Conservation (phyloP, 2,888 invertebrate genomes). For the Ecdyonurus torrentis region DNA sequence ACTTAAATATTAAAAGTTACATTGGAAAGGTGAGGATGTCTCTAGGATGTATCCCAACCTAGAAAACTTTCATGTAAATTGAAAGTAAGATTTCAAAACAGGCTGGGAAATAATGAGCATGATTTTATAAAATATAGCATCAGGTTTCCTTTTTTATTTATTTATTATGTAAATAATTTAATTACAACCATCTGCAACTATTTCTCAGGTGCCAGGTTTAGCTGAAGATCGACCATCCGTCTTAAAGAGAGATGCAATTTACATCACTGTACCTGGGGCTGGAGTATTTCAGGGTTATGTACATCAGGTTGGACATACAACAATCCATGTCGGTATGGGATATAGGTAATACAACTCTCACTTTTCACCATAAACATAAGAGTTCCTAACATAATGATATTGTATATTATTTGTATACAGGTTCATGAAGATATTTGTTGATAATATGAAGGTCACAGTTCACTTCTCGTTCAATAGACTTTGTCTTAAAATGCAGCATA, state of each 20-base stretch:
- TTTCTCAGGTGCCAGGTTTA: slow-evolving; percentile 7
- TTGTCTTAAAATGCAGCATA: slow-evolving; percentile 3
- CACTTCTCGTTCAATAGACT: background rate
- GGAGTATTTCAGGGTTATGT: slow-evolving; percentile 1
- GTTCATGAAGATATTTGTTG: background rate
- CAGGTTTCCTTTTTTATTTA: background rate
- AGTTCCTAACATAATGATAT: too few relatives aligned
- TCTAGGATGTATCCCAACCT: too few relatives aligned
- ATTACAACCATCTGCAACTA: too few relatives aligned
- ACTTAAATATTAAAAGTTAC: too few relatives aligned
- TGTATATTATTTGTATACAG: too few relatives aligned
- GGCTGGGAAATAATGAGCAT: too few relatives aligned
- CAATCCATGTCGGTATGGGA: background rate
- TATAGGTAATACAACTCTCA: background rate
- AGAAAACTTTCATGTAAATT: too few relatives aligned
- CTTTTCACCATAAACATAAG: too few relatives aligned
- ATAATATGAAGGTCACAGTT: background rate
- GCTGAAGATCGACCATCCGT: slow-evolving; percentile 10
- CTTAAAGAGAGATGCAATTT: slow-evolving; percentile 4
- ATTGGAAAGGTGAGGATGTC: too few relatives aligned
- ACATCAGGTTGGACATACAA: background rate
- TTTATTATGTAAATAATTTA: too few relatives aligned
- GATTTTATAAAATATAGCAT: too few relatives aligned
- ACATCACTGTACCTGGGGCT: background rate
- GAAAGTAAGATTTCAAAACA: too few relatives aligned